A percentile compares a stretch with the other conserved stretches of the same genome.
These are phyloP conservation scores for Whitmania pigra DNA, from an alignment of 1,140 invertebrate species.

Conservation along the genomic window DNA sequence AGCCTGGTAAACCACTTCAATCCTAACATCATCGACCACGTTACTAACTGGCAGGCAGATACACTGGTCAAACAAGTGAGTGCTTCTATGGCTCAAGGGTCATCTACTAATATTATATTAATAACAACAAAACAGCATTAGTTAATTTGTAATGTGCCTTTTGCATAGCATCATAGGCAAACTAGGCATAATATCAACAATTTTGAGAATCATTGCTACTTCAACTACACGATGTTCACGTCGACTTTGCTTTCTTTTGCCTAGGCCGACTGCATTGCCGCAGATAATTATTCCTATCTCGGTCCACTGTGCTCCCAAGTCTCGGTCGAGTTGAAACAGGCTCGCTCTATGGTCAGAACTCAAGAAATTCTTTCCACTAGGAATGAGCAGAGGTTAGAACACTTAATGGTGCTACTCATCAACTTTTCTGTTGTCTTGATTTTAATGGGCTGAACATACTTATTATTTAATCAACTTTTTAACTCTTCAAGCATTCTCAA, in stretches of 20 bases:
- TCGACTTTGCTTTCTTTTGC: constrained; percentile 28
- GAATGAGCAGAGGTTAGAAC: constrained; percentile 77
- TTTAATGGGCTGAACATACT: too few species aligned
- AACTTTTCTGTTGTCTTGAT: too few species aligned
- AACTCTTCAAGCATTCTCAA: too few species aligned
- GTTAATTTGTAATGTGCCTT: too few species aligned
- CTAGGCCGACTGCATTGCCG: constrained; percentile 67
- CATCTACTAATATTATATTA: too few species aligned
- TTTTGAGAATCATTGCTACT: not conserved
- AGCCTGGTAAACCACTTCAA: constrained; percentile 80
- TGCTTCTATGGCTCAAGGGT: not conserved
- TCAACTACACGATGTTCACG: not conserved
- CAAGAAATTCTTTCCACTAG: constrained; percentile 91
- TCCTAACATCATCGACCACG: constrained; percentile 75
- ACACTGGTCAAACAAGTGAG: constrained; percentile 78
- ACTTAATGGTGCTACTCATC: too few species aligned
- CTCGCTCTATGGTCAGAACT: constrained; percentile 77
- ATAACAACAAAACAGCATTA: too few species aligned
- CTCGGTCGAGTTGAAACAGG: constrained; percentile 83
- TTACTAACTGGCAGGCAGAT: constrained; percentile 79
- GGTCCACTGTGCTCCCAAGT: constrained; percentile 80
- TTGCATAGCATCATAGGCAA: too few species aligned
- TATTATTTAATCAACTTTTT: too few species aligned
- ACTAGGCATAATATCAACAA: too few species aligned
- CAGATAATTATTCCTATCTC: constrained; percentile 68